Base-by-base conservation (phyloP, 2,888 invertebrate species). In the Phaedon cochleariae region DNA sequence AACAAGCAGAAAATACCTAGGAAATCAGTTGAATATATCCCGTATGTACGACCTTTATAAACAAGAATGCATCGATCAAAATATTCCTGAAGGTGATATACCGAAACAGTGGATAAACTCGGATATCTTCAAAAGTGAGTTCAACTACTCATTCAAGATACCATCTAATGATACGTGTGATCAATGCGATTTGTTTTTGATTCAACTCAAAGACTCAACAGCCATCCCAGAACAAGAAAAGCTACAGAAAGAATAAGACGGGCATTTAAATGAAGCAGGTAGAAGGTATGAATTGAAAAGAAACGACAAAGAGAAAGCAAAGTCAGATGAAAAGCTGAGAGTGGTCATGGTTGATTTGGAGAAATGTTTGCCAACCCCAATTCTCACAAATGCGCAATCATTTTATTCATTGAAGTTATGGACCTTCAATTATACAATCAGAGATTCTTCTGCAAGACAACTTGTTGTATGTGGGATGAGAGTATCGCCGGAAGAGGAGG, bases 351-450 rank as follows among this genome's bases (percentile, higher is more conserved):
- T 65, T 17, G 66, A 69, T 68, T 55, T 71, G 49, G 60, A 72
- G 59, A 73, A 75, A 68, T 71, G 69, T 68, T 75, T 75, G 22
- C 72, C 64, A 17, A 70, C 69, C 17, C 71, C 68, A n/a, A 17
- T 54, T 10, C 53, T 26, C 26, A 26, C 17, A 10, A 41, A 15
- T 17, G 17, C 17, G 41, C 41, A 17, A 15, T n/a, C n/a, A n/a
- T n/a, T n/a, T n/a, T n/a, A n/a, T n/a, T n/a, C n/a, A n/a, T n/a
- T n/a, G n/a, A n/a, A n/a, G n/a, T n/a, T n/a, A n/a, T n/a, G n/a
- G n/a, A n/a, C n/a, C n/a, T n/a, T n/a, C n/a, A n/a, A n/a, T n/a
- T n/a, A n/a, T 41, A 41, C 17, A 41, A 41, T 41, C 3, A 17
- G n/a, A 17, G 41, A 17, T 15, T 12, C 17, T 15, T 41, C 41